Evolutionary conservation across 2,888 invertebrate genomes (phyloP).

Genomic region (Caradrina kadenii): DNA sequence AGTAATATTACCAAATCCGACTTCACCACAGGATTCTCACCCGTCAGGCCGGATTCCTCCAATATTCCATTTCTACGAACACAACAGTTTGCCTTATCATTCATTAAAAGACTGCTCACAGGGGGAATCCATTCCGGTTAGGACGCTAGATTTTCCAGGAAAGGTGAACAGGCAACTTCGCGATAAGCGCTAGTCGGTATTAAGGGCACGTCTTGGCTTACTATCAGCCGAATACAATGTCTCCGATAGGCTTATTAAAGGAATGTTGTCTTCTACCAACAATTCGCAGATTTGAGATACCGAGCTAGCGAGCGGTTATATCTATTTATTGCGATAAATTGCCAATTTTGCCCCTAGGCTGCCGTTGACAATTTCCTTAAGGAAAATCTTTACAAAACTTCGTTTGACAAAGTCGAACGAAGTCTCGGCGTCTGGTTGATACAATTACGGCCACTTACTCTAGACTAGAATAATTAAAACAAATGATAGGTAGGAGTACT

Average conservation of each 20-base stretch:
- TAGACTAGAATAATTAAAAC: slow-evolving; percentile 20
- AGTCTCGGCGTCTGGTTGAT: slow-evolving; percentile 3
- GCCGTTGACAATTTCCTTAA: slow-evolving; percentile 20
- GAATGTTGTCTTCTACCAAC: slow-evolving; percentile 23
- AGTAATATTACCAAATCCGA: slow-evolving; percentile 23
- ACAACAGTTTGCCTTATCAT: slow-evolving; percentile 49
- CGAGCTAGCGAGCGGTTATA: not conserved
- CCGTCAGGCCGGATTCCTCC: slow-evolving; percentile 19
- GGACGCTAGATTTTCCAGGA: slow-evolving; percentile 36
- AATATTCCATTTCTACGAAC: slow-evolving; percentile 30
- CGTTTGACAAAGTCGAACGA: not conserved
- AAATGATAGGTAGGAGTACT: not conserved
- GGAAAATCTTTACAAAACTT: slow-evolving; percentile 22
- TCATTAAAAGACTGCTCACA: slow-evolving; percentile 35
- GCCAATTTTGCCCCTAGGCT: slow-evolving; percentile 11
- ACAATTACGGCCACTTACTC: slow-evolving; percentile 1
- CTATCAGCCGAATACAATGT: slow-evolving; percentile 19
- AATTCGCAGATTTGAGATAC: slow-evolving; percentile 9
- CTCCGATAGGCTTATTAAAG: slow-evolving; percentile 12
- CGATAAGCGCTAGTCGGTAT: slow-evolving; percentile 18
- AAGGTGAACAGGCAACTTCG: slow-evolving; percentile 35
- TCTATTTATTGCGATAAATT: slow-evolving; percentile 24
- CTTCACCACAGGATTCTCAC: not conserved
- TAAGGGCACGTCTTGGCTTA: slow-evolving; percentile 13
- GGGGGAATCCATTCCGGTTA: slow-evolving; percentile 24